A percentile compares a stretch with the other conserved stretches of the same genome.
Conservation (phyloP, 2,797 vertebrate species). For the Scarus forsteni region DNA sequence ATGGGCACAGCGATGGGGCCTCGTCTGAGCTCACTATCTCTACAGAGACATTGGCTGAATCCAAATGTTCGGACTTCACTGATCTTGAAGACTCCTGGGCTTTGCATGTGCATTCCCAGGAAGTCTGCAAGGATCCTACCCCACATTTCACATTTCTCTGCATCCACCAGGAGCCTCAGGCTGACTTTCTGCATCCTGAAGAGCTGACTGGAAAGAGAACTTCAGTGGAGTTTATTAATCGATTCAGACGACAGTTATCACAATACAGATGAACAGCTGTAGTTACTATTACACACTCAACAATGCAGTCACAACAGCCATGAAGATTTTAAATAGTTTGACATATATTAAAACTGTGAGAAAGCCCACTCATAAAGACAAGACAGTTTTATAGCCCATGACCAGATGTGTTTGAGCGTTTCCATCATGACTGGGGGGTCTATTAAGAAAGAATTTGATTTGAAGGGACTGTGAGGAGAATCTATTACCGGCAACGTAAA, state of each 20-base stretch:
- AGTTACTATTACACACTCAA: too few species aligned
- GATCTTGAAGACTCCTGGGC: neutral
- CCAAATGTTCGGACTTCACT: neutral
- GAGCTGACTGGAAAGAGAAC: neutral
- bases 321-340: too few species aligned
- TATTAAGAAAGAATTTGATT: too few species aligned
- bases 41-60: neutral
- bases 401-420: too few species aligned
- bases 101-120: neutral
- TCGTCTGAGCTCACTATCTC: neutral
- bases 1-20: neutral
- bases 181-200: neutral
- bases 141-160: neutral
- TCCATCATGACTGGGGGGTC: too few species aligned
- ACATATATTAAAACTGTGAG: too few species aligned
- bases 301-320: too few species aligned
- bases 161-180: neutral
- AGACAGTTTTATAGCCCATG: too few species aligned
- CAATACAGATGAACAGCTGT: too few species aligned
- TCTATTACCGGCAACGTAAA: too few species aligned
- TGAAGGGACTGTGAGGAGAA: too few species aligned
- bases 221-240: neutral
- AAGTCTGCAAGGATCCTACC: conserved; percentile 1
- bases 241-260: neutral
- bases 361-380: too few species aligned